Evolutionary conservation across 2,113 vertebrate species (phyloP).

Genomic region (Agapornis roseicollis): DNA sequence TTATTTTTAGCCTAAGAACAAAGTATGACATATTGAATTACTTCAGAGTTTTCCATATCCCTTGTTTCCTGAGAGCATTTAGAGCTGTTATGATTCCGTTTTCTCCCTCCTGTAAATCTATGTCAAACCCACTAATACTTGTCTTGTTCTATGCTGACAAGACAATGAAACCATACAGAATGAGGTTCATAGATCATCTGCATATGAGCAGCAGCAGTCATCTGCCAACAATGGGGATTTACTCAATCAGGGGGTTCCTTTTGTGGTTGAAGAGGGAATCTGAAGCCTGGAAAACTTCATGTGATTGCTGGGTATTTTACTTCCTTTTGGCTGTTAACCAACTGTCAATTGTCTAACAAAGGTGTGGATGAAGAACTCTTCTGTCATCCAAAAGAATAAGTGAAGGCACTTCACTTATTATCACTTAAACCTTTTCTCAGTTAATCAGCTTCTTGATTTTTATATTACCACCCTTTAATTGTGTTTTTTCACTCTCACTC

Average conservation of each 20-base stretch:
- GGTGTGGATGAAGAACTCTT: background rate
- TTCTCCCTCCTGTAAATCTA: background rate
- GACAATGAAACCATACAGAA: background rate
- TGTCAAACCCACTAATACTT: background rate
- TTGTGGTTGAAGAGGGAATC: background rate
- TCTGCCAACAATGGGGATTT: background rate
- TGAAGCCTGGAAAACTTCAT: background rate
- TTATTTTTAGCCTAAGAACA: background rate
- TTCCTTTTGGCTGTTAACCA: background rate
- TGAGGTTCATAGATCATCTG: background rate
- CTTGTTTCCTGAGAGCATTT: background rate
- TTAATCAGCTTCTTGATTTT: background rate
- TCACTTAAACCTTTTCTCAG: background rate
- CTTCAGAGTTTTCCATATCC: background rate
- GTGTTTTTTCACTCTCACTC: background rate
- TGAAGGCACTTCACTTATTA: background rate
- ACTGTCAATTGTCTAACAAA: background rate
- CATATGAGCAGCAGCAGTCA: background rate
- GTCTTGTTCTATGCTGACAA: fast-evolving
- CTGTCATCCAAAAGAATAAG: background rate
- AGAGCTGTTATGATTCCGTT: background rate
- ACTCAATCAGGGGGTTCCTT: background rate
- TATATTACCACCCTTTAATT: background rate
- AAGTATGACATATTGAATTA: background rate
- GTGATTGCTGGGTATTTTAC: background rate